phyloP scores from a whole-genome alignment of 1,140 invertebrate species.

The Ridgeia piscesae region DNA sequence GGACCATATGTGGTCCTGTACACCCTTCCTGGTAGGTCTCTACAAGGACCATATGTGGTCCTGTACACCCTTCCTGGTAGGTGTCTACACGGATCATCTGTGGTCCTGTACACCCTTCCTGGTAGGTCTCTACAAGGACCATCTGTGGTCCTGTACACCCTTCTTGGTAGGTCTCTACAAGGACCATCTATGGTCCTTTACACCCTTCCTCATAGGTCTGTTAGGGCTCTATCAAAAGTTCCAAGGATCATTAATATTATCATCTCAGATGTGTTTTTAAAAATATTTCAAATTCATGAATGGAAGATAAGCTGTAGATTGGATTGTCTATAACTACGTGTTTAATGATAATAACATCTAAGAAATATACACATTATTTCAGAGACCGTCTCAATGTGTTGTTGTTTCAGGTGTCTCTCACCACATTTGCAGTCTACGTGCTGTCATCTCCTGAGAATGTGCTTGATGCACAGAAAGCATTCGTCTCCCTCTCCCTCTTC shows the following conservation, averaged over 20 bases:
- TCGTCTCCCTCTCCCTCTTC: conserved; percentile 95
- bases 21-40: conserved; percentile 28
- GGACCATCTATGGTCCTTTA: conserved; percentile 70
- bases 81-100: too few relatives aligned
- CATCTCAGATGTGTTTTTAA: background rate
- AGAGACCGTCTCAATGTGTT: background rate
- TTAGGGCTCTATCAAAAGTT: background rate
- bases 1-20: conserved; percentile 70
- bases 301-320: too few relatives aligned
- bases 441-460: conserved; percentile 54
- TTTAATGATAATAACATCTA: too few relatives aligned
- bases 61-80: conserved; percentile 29
- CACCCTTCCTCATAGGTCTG: conserved; percentile 26
- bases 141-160: conserved; percentile 65
- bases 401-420: conserved; percentile 39
- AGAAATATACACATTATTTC: background rate
- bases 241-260: background rate
- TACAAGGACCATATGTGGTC: too few relatives aligned
- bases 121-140: conserved; percentile 21
- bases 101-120: conserved; percentile 62
- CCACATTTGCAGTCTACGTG: conserved; percentile 58
- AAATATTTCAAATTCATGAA: too few relatives aligned
- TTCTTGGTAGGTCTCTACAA: conserved; percentile 26
- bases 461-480: conserved; percentile 78
- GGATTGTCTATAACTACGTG: too few relatives aligned